Base-by-base conservation (phyloP, 2,113 vertebrate species). In the Ailurus styani region DNA sequence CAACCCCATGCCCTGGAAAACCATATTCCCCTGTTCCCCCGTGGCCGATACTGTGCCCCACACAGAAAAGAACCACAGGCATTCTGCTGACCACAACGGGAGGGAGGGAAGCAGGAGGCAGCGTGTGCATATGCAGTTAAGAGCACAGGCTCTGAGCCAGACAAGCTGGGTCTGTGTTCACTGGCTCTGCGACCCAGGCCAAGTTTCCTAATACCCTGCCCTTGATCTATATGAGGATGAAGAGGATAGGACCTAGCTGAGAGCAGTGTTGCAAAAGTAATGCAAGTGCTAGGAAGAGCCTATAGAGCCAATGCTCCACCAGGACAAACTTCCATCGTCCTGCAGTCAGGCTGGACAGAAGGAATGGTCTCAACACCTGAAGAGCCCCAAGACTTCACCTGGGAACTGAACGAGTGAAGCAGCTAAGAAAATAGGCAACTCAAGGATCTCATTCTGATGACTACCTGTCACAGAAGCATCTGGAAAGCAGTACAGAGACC, bases 341-440 rank as follows among this genome's bases (percentile, higher is more conserved):
- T 1, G 0, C 0, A 3, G 15, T 31, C 25, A 87, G 20, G 34
- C 42, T 0, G 4, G 47, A 34, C 3, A 23, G 3, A 42, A 31
- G 50, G 34, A 45, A 18, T 0, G 0, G 47, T 29, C 57, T 57
- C 20, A 2, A 37, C 62, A 60, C 37, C 17, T 7, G 25, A 37
- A 77, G 52, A 31, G 52, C 57, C n/a, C 3, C 8, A 23, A 6
- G 5, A 27, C 2, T n/a, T 54, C 72, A 29, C 72, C 87, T 5
- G 10, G 10, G 77, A 47, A 75, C 0, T 7, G 10, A 90, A 34
- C 8, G 57, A 52, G 29, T 2, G 37, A 85, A 20, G 5, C 13
- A 34, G 25, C 1, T 2, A 60, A 70, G 84, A 45, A 75, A 40
- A 60, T 1, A n/a, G 1, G 57, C 34, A 54, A 66, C 31, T 23